phyloP scores from a whole-genome alignment of 1,140 invertebrate species.

The Monomorium pharaonis region DNA sequence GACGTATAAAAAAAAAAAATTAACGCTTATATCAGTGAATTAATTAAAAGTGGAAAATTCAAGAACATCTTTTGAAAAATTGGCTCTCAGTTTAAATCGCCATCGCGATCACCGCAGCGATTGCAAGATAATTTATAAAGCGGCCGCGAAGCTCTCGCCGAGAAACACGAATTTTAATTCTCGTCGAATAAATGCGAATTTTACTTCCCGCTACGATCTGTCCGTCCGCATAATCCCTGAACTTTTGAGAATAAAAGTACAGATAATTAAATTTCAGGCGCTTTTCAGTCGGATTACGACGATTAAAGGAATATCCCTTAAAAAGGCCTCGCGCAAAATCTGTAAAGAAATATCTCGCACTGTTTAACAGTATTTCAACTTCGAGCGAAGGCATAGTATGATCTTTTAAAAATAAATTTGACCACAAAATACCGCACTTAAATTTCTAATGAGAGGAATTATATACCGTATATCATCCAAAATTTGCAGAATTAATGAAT shows the following conservation, averaged over 20 bases:
- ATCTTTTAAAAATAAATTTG: not conserved
- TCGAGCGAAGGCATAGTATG: not conserved
- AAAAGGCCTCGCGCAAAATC: not conserved
- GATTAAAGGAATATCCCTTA: not conserved
- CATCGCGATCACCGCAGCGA: not conserved
- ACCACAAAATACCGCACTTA: not conserved
- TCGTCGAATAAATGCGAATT: not conserved
- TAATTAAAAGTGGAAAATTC: slow-evolving; percentile 8
- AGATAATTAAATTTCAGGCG: not conserved
- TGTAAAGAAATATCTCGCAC: not conserved
- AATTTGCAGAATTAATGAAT: not conserved
- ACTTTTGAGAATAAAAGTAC: slow-evolving; percentile 20
- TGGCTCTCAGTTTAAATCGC: not conserved
- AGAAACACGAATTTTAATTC: slow-evolving; percentile 5
- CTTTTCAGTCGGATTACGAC: not conserved
- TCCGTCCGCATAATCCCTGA: not conserved
- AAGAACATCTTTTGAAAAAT: not conserved
- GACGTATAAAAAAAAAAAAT: not conserved
- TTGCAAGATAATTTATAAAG: not conserved
- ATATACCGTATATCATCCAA: not conserved
- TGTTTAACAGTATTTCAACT: not conserved
- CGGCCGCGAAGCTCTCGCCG: not conserved
- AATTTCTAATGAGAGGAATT: not conserved
- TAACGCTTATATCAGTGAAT: not conserved
- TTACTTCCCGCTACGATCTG: not conserved